Conservation (phyloP, 2,888 invertebrate genomes). For the Ennomos quercinarius region DNA sequence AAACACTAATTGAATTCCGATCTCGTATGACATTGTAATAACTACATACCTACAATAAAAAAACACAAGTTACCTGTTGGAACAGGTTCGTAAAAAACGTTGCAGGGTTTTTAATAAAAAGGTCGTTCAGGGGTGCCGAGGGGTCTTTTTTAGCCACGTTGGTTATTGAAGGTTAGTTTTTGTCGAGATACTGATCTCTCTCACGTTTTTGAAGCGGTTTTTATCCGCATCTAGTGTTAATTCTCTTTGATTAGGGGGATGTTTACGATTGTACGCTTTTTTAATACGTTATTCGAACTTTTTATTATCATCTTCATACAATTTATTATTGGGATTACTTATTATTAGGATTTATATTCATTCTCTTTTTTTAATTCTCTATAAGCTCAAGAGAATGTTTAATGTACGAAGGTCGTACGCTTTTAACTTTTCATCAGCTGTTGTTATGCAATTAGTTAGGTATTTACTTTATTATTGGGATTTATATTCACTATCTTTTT, state of each 20-base stretch:
- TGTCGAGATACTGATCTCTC: slow-evolving; percentile 74
- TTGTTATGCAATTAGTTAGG: too few species aligned
- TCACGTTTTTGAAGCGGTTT: slow-evolving; percentile 77
- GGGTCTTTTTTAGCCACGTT: slow-evolving; percentile 64
- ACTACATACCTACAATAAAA: slow-evolving; percentile 19
- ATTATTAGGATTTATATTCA: too few species aligned
- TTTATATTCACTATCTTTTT: too few species aligned
- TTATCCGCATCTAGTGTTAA: slow-evolving; percentile 62
- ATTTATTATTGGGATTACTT: slow-evolving; percentile 28
- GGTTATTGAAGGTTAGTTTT: slow-evolving; percentile 62
- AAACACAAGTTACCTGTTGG: slow-evolving; percentile 33
- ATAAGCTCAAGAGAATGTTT: neutral
- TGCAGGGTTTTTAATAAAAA: slow-evolving; percentile 68
- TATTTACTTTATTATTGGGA: too few species aligned
- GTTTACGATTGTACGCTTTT: slow-evolving; percentile 64
- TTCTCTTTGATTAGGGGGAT: slow-evolving; percentile 72
- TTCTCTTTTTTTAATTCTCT: too few species aligned
- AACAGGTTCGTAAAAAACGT: slow-evolving; percentile 73
- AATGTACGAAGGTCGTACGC: too few species aligned
- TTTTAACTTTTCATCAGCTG: too few species aligned
- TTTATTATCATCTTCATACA: slow-evolving; percentile 28
- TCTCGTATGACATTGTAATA: slow-evolving; percentile 9
- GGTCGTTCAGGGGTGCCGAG: slow-evolving; percentile 53
- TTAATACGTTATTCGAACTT: slow-evolving; percentile 49
- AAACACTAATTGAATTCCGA: slow-evolving; percentile 5